Evolutionary conservation across 1,140 invertebrate genomes (phyloP).

Genomic region (Calycopis cecrops): DNA sequence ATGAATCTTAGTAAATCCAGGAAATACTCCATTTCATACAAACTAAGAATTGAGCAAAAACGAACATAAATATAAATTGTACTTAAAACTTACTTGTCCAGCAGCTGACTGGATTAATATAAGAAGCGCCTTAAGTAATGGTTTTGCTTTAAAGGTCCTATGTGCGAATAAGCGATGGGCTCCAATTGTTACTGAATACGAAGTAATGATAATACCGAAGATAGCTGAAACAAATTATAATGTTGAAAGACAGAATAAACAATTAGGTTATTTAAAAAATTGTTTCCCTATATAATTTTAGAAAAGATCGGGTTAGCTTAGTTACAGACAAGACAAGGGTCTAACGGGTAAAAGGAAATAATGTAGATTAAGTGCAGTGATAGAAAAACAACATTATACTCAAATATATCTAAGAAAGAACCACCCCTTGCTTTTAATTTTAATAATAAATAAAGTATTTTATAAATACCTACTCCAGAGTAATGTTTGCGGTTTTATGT

Average conservation of each 20-base stretch:
- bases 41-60: no score
- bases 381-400: no score
- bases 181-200: constrained; percentile 72
- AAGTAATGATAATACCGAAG: constrained; percentile 34
- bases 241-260: neutral
- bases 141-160: constrained; percentile 73
- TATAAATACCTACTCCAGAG: constrained; percentile 50
- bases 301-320: no score
- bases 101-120: constrained; percentile 71
- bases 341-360: no score
- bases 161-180: constrained; percentile 76
- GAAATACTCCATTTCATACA: no score
- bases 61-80: neutral
- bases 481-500: constrained; percentile 36
- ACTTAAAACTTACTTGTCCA: constrained; percentile 66
- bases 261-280: constrained; percentile 1
- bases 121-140: constrained; percentile 54
- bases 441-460: neutral
- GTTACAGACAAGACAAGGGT: no score
- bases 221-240: constrained; percentile 37
- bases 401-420: no score
- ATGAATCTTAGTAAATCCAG: no score
- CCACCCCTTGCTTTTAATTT: no score
- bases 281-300: neutral
- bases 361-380: no score